Conservation (phyloP, 2,113 vertebrate species). For the Gallinago undulata region DNA sequence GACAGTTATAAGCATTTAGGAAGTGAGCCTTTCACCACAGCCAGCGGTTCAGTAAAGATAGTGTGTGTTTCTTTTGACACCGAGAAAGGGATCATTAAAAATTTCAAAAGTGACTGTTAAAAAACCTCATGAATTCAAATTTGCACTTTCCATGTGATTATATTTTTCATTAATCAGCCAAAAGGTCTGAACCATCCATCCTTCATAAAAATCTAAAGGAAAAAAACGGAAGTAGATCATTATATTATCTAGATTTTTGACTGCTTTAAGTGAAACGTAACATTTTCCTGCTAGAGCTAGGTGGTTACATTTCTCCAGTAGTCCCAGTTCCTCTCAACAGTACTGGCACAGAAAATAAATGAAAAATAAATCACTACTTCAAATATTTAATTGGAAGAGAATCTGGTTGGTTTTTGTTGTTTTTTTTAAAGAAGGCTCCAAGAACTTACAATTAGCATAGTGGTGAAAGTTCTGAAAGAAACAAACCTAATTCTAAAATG, state of each 20-base stretch:
- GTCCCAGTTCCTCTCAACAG: background rate
- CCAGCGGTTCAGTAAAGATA: background rate
- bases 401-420: background rate
- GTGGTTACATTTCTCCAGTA: slow-evolving; percentile 18
- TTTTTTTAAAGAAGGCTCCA: background rate
- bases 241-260: background rate
- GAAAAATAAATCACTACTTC: background rate
- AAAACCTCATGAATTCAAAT: background rate
- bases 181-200: background rate
- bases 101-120: background rate
- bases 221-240: background rate
- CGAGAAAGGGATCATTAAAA: background rate
- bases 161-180: background rate
- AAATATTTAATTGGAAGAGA: slow-evolving; percentile 26
- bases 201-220: slow-evolving; percentile 4
- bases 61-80: background rate
- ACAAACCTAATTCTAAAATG: background rate
- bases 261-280: slow-evolving; percentile 6
- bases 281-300: background rate
- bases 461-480: background rate
- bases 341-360: background rate
- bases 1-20: background rate
- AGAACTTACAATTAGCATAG: slow-evolving; percentile 12
- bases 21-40: background rate
- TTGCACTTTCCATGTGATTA: background rate